Evolutionary conservation across 1,140 invertebrate species (phyloP), one percentile per base, ranked within the genome.

Genomic region (Choristoneura fumiferana): DNA sequence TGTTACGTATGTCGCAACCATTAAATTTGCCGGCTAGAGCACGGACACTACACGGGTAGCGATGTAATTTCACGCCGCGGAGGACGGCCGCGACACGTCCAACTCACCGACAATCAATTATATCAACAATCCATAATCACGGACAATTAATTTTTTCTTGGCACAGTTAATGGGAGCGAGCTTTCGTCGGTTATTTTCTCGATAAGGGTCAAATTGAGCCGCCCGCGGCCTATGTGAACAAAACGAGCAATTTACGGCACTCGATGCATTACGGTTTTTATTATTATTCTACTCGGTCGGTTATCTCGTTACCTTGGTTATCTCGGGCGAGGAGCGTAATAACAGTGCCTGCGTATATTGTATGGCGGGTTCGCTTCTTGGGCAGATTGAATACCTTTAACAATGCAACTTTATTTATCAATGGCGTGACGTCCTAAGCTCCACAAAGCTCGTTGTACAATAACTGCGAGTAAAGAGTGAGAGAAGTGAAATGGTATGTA

Each of bases 181-280:
- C 67, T 78, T 82, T 82, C 69, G 76, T 80, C 70, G 65, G 72
- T 77, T 74, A 76, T 80, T 80, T 78, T 82, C 74, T 76, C 73
- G 77, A 80, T 82, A 82, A 82, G 75, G 71, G 76, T 78, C 79
- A 80, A 81, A 79, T 80, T 76, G 72, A 77, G 69, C 66, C 65
- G 76, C 77, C 77, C 66, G 76, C 76, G 80, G 79, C 65, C 64
- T 72, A 73, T 63, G 67, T 71, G 75, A 72, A 76, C 75, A 72
- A 72, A 78, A 79, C 72, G 68, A 80, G 76, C 71, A 80, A 75
- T 78, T 76, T 80, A 71, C 68, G 60, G 70, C 69, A 69, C 61
- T 70, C 63, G 63, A 77, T 76, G 67, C 69, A 72, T 73, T 74
- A 75, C 67, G 59, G 64, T 73, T 79, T 77, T 76, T 77, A 70